Percentiles rank a stretch among this genome's conserved stretches.
Conservation (phyloP, 2,888 invertebrate genomes). For the Ischnus inquisitorius region DNA sequence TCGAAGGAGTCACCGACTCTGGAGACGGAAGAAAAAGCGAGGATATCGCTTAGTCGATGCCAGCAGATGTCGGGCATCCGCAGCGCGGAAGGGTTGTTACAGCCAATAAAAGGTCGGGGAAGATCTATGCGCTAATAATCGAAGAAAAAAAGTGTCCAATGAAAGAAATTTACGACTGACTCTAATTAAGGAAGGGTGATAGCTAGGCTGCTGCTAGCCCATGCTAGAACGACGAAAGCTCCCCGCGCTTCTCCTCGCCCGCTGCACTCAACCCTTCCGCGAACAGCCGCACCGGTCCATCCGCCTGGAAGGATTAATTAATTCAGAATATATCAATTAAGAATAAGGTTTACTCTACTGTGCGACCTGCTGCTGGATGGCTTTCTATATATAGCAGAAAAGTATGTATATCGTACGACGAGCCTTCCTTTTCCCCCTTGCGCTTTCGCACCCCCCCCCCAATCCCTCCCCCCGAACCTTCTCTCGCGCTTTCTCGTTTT, state of each 20-base stretch:
- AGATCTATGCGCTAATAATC: constrained; percentile 85
- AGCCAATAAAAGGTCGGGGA: constrained; percentile 82
- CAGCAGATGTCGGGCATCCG: constrained; percentile 81
- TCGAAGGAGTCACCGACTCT: constrained; percentile 26
- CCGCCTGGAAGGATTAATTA: constrained; percentile 84
- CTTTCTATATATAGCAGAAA: constrained; percentile 43
- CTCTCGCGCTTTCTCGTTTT: constrained; percentile 76
- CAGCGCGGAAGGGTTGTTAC: constrained; percentile 77
- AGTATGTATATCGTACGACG: constrained; percentile 55
- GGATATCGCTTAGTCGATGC: constrained; percentile 52
- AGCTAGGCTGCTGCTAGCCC: constrained; percentile 25
- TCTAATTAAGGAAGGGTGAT: constrained; percentile 84
- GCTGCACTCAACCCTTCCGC: constrained; percentile 62
- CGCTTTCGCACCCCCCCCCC: constrained; percentile 53
- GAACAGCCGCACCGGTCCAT: constrained; percentile 67
- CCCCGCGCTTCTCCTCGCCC: constrained; percentile 64
- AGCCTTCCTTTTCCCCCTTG: constrained; percentile 41
- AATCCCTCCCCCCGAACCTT: constrained; percentile 31
- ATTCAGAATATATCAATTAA: constrained; percentile 86
- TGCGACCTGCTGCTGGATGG: constrained; percentile 70
- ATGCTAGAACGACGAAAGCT: constrained; percentile 56
- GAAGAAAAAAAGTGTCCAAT: constrained; percentile 85
- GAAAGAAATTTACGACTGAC: constrained; percentile 85
- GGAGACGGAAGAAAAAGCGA: constrained; percentile 39
- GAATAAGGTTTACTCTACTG: constrained; percentile 85